Evolutionary conservation across 1,140 invertebrate species (phyloP).

Genomic region (Eueides isabella): DNA sequence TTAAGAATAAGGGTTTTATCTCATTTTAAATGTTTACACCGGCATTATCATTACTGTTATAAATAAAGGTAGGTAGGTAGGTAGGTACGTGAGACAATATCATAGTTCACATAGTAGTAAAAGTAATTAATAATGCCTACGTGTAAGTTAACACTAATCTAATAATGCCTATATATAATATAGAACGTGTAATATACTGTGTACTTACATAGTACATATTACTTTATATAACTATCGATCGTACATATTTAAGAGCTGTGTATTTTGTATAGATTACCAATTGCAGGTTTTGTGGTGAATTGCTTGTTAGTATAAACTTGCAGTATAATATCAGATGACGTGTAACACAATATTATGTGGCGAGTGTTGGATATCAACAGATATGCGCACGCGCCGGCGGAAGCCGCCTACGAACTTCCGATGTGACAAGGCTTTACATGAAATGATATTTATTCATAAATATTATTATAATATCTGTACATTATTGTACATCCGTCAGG

Average conservation of each 20-base stretch:
- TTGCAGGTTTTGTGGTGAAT: conserved; percentile 48
- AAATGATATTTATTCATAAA: conserved; percentile 13
- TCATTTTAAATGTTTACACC: conserved; percentile 73
- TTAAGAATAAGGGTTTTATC: too few relatives aligned
- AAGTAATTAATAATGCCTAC: too few relatives aligned
- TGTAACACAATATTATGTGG: conserved; percentile 54
- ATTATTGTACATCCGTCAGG: conserved; percentile 9
- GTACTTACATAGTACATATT: not conserved
- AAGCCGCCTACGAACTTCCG: conserved; percentile 67
- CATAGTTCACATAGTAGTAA: not conserved
- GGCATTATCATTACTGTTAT: not conserved
- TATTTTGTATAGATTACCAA: conserved; percentile 42
- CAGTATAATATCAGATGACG: conserved; percentile 41
- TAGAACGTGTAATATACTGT: not conserved
- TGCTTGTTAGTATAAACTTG: conserved; percentile 45
- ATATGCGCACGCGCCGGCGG: conserved; percentile 69
- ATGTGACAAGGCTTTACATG: conserved; percentile 68
- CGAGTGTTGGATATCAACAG: conserved; percentile 53
- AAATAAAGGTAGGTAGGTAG: not conserved
- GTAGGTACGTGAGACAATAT: too few relatives aligned
- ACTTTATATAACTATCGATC: not conserved
- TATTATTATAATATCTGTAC: not conserved
- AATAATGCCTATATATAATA: not conserved
- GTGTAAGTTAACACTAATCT: not conserved
- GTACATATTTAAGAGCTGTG: not conserved